Percentiles rank a stretch among this genome's conserved stretches.
Conservation (phyloP, 2,113 vertebrate genomes). For the Cynocephalus volans region DNA sequence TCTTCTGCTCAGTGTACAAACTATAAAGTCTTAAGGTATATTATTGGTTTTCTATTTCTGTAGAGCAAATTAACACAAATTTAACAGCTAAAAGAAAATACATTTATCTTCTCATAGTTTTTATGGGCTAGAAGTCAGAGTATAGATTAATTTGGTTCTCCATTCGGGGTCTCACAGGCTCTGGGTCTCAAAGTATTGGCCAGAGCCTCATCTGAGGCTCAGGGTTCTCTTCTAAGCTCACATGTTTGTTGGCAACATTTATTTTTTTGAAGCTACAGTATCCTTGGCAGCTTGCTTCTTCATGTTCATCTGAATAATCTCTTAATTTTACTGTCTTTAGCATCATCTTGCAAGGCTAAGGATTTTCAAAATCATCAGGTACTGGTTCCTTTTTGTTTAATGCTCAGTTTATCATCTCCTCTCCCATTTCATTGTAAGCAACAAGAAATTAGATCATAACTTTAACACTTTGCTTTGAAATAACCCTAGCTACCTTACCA, state of each 20-base stretch:
- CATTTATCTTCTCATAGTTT: not conserved
- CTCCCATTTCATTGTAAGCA: not conserved
- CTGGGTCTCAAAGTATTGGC: not conserved
- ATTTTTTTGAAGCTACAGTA: not conserved
- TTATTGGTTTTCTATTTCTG: not conserved
- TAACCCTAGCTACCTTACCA: not conserved
- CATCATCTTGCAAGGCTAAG: not conserved
- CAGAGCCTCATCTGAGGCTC: not conserved
- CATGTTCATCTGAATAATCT: not conserved
- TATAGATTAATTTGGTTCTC: too few species aligned
- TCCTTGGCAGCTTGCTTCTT: not conserved
- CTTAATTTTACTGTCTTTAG: not conserved
- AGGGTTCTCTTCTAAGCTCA: not conserved
- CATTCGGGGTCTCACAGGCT: not conserved
- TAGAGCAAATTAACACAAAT: not conserved
- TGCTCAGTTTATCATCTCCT: not conserved
- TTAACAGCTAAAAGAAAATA: not conserved
- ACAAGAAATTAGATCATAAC: not conserved
- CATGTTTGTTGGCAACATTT: not conserved
- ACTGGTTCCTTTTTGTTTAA: not conserved
- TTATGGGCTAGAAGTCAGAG: not conserved
- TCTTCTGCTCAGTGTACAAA: not conserved
- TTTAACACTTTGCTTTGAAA: not conserved
- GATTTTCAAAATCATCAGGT: not conserved
- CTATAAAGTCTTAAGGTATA: fast-evolving